Base-by-base conservation (phyloP, 1,140 invertebrate species). In the Whitmania pigra region DNA sequence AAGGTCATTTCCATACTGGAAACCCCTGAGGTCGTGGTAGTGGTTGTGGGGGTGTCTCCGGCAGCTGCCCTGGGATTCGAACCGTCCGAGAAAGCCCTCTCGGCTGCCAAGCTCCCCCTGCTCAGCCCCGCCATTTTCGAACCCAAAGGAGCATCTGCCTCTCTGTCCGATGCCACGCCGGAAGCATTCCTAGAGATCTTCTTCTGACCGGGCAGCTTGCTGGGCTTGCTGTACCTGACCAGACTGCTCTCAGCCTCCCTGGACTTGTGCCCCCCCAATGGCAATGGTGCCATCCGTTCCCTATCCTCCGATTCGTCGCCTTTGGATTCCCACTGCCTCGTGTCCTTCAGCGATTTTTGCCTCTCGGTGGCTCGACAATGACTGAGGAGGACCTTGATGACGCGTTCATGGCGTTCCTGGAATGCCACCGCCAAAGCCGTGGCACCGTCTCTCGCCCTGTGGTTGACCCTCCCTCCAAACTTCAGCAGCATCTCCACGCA, bases 401-500 rank as follows among this genome's bases (percentile, higher is more conserved):
- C 94, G 70, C 90, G 89, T 76, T 93, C 90, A 79, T 97, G 93
- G 0, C 93, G 93, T 82, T 96, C 93, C 78, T 96, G 96, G 0
- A 93, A 91, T 13, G 93, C 93, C 1, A 97, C 92, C 55, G 95
- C 83, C 72, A 97, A 82, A 54, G 93, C 91, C 66, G 93, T 96
- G 53, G 93, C 93, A 53, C 93, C 93, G 78, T 96, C 93, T 79
- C 92, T 93, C 79, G 93, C 96, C 13, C 90, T 90, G 78, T 94
- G 92, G 83, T 94, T 88, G 18, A 92, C 89, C 72, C 85, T 83
- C 0, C 92, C 93, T 9, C 78, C 79, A 25, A 75, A 75, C 43
- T 79, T 77, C 60, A 82, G 71, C 17, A 97, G 83, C 53, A 93
- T 83, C 69, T 88, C 86, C 60, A 96, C 91, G 54, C 93, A 90